Conservation (phyloP, 2,888 invertebrate species). For the Silvanus unidentatus region DNA sequence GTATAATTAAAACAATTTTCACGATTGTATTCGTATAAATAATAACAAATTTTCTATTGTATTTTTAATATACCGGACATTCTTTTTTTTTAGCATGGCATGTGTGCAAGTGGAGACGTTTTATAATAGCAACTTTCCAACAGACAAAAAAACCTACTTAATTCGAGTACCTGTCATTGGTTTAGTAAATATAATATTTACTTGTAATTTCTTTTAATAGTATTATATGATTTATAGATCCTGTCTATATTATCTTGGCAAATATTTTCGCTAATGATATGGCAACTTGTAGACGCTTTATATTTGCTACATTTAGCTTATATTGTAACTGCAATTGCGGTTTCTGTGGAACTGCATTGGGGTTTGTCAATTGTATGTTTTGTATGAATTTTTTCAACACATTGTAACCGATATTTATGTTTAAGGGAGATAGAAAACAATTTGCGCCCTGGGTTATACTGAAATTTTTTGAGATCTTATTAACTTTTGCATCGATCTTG, state of each 20-base stretch:
- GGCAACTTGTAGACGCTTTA: neutral
- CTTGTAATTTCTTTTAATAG: too few relatives aligned
- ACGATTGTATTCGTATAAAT: too few relatives aligned
- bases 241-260: neutral
- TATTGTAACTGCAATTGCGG: neutral
- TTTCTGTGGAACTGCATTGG: conserved; percentile 1
- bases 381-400: neutral
- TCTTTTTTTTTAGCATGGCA: too few relatives aligned
- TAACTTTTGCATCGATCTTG: too few relatives aligned
- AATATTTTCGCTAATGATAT: neutral
- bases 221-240: neutral
- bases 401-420: neutral
- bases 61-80: too few relatives aligned
- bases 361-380: conserved; percentile 1
- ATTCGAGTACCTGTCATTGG: neutral
- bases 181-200: neutral
- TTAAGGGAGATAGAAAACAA: conserved; percentile 3
- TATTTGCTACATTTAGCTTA: neutral
- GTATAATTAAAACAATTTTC: too few relatives aligned
- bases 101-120: too few relatives aligned
- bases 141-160: conserved; percentile 1
- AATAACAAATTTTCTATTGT: too few relatives aligned
- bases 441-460: neutral
- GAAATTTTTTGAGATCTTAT: neutral
- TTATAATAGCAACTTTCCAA: conserved; percentile 1